phyloP scores from a whole-genome alignment of 2,888 invertebrate species.

The Ceraclea dissimilis region DNA sequence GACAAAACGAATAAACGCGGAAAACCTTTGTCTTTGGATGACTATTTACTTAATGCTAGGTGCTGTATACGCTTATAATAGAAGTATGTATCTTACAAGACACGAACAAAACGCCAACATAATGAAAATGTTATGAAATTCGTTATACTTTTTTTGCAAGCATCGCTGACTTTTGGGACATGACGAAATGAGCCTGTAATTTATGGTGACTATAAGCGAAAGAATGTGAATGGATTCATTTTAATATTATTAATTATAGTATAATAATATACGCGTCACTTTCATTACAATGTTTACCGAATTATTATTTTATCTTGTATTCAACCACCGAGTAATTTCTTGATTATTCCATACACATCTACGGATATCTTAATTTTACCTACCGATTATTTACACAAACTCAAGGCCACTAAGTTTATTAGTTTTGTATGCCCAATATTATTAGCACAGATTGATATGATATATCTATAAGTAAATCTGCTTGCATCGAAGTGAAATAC shows the following conservation, averaged over 20 bases:
- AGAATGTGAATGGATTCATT: conserved; percentile 23
- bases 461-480: too few relatives aligned
- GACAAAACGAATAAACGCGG: conserved; percentile 1
- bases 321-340: too few relatives aligned
- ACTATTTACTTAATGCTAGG: background rate
- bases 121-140: conserved; percentile 10
- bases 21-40: background rate
- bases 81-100: too few relatives aligned
- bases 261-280: conserved; percentile 1
- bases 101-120: background rate
- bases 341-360: too few relatives aligned
- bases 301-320: background rate
- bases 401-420: too few relatives aligned
- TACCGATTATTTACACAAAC: too few relatives aligned
- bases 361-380: too few relatives aligned
- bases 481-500: too few relatives aligned
- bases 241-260: conserved; percentile 2
- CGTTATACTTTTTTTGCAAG: conserved; percentile 17
- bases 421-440: too few relatives aligned
- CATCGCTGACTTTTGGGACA: conserved; percentile 22
- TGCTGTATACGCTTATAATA: too few relatives aligned
- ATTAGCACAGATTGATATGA: too few relatives aligned
- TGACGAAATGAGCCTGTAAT: conserved; percentile 16
- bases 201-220: conserved; percentile 13
- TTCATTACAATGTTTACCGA: conserved; percentile 1